A percentile compares a stretch with the other conserved stretches of the same genome.
These are phyloP conservation scores for Erebia palarica DNA, from an alignment of 2,888 invertebrate species.

Conservation along the genomic window DNA sequence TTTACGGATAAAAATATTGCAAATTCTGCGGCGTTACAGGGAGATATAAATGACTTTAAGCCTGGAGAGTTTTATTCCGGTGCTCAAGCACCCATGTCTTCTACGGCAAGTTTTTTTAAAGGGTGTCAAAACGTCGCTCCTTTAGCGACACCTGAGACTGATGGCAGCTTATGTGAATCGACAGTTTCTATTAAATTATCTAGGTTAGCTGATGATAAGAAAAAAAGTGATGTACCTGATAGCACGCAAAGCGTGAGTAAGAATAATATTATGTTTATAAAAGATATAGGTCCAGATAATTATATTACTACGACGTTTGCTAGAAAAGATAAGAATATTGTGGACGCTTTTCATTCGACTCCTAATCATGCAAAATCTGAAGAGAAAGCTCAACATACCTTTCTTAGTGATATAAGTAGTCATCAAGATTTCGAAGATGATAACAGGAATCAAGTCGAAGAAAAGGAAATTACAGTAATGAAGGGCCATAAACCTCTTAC, in stretches of 20 bases:
- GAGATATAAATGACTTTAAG: conserved; percentile 71
- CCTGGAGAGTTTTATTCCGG: conserved; percentile 79
- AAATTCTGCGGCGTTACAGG: conserved; percentile 69
- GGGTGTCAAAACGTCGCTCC: conserved; percentile 79
- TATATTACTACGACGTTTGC: conserved; percentile 86
- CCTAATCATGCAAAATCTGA: conserved; percentile 73
- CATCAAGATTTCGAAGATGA: conserved; percentile 78
- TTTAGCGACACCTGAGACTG: conserved; percentile 84
- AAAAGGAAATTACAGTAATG: conserved; percentile 73
- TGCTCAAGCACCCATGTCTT: conserved; percentile 65
- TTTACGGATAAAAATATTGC: conserved; percentile 77
- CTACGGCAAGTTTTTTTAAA: conserved; percentile 65
- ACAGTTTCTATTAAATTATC: conserved; percentile 76
- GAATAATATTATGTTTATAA: conserved; percentile 83
- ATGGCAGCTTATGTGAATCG: conserved; percentile 82
- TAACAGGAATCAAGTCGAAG: conserved; percentile 76
- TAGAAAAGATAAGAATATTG: conserved; percentile 68
- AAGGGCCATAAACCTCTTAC: conserved; percentile 87
- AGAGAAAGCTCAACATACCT: conserved; percentile 75
- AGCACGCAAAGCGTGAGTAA: conserved; percentile 70
- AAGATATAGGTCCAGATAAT: conserved; percentile 88
- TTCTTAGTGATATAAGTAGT: conserved; percentile 75
- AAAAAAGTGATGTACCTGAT: conserved; percentile 71
- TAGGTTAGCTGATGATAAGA: conserved; percentile 72
- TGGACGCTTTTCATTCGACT: conserved; percentile 63